Evolutionary conservation across 2,797 vertebrate species (phyloP), one percentile per base, ranked within the genome.

Genomic region (Xerus rutilus): DNA sequence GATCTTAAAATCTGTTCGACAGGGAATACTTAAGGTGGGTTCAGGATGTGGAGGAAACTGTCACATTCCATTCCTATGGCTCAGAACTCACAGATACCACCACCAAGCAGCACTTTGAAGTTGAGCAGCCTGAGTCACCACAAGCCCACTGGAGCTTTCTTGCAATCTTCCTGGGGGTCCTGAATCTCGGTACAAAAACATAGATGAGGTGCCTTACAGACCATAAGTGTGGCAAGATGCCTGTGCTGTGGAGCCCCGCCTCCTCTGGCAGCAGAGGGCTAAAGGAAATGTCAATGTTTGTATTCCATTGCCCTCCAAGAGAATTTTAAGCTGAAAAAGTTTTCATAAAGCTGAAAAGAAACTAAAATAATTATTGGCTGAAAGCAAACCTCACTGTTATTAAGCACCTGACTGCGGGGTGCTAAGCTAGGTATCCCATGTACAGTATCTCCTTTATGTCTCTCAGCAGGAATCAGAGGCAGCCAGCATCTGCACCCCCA

Each of bases 1-100:
- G 96, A 98, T 97, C 96, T 97, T 97, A 97, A 97, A 98, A 96
- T 97, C 91, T 76, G 69, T 91, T 91, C 77, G 65, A 97, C 96
- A 89, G 97, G 96, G 97, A 97, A 93, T 88, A 92, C 96, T 97
- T 92, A 94, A 93, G 94, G 97, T 97, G 91, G 94, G 93, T 69
- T 96, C 97, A 97, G 96, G 96, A 95, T 96, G 94, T 95, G 93
- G 96, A 67, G 93, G 94, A 97, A 97, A 57, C 96, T 59, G 96
- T 94, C 96, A 95, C 97, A 97, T 98, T 98, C 97, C 97, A 97
- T 95, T 93, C 95, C 94, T 83, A 52, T 57, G 95, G 94, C 96
- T 95, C 96, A 93, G 86, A 92, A 70, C 67, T 57, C 81, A 30
- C 96, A 93, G 97, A 95, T 64, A 70, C 94, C 95, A 67, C 95